phyloP scores from a whole-genome alignment of 2,888 invertebrate genomes.

The Rhogogaster chlorosoma region DNA sequence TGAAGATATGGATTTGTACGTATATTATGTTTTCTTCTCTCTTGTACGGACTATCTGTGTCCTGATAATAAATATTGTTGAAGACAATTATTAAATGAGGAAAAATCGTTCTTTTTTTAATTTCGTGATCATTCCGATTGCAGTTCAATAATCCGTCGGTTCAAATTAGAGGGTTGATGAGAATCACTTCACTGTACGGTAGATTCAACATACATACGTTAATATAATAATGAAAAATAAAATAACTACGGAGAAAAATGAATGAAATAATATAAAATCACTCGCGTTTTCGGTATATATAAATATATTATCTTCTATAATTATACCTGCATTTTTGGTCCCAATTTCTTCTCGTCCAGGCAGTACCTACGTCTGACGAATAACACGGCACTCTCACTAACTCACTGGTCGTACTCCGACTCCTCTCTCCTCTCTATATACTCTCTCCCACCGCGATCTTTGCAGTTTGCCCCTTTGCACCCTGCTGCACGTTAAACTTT shows the following conservation, averaged over 20 bases:
- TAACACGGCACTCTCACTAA: slow-evolving; percentile 76
- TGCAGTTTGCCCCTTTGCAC: slow-evolving; percentile 3
- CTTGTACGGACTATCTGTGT: neutral
- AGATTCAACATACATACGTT: no score
- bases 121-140: neutral
- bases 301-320: neutral
- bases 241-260: neutral
- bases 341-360: slow-evolving; percentile 20
- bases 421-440: slow-evolving; percentile 75
- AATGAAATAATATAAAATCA: neutral
- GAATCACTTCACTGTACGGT: neutral
- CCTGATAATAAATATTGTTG: neutral
- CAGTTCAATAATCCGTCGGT: neutral
- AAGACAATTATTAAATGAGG: neutral
- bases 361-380: slow-evolving; percentile 27
- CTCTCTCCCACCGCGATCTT: slow-evolving; percentile 70
- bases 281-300: neutral
- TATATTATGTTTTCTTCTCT: no score
- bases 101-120: neutral
- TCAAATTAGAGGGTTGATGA: neutral
- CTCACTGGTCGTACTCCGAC: slow-evolving; percentile 73
- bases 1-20: no score
- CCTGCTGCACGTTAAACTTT: neutral
- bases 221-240: neutral
- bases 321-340: slow-evolving; percentile 40